A percentile compares a stretch with the other conserved stretches of the same genome.
phyloP scores from a whole-genome alignment of 2,888 invertebrate genomes.

The Philonicus albiceps region DNA sequence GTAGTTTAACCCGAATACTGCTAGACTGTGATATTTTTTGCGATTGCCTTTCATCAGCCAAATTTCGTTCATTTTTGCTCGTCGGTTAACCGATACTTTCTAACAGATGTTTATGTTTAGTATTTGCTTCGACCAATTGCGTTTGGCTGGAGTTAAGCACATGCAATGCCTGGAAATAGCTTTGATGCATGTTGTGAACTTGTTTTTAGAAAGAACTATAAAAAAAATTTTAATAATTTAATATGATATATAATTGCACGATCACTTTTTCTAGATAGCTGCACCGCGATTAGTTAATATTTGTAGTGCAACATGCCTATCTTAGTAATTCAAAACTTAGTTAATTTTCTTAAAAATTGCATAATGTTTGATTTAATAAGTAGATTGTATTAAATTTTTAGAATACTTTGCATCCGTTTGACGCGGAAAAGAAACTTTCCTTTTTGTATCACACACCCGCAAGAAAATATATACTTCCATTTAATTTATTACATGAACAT shows the following conservation, averaged over 20 bases:
- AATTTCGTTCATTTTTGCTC: background rate
- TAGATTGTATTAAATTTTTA: background rate
- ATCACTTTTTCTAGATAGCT: constrained; percentile 5
- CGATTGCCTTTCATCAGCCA: background rate
- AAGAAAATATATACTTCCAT: background rate
- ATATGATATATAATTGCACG: constrained; percentile 19
- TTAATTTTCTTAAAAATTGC: background rate
- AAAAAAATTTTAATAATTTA: background rate
- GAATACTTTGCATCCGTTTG: background rate
- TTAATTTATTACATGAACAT: background rate
- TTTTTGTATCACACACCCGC: background rate
- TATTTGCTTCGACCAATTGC: background rate
- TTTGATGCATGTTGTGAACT: background rate
- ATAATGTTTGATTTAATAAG: background rate
- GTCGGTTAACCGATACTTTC: background rate
- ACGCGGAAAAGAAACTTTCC: background rate
- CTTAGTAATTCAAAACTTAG: background rate
- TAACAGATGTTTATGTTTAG: background rate
- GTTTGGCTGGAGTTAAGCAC: constrained; percentile 1
- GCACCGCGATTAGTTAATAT: constrained; percentile 15
- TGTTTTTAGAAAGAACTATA: background rate
- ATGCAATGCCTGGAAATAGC: background rate
- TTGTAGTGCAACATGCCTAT: background rate
- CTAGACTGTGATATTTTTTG: constrained; percentile 4
- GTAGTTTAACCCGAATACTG: constrained; percentile 24